A percentile compares a stretch with the other conserved stretches of the same genome.
Evolutionary conservation across 2,113 vertebrate genomes (phyloP).

Genomic region (Boleophthalmus pectinirostris): DNA sequence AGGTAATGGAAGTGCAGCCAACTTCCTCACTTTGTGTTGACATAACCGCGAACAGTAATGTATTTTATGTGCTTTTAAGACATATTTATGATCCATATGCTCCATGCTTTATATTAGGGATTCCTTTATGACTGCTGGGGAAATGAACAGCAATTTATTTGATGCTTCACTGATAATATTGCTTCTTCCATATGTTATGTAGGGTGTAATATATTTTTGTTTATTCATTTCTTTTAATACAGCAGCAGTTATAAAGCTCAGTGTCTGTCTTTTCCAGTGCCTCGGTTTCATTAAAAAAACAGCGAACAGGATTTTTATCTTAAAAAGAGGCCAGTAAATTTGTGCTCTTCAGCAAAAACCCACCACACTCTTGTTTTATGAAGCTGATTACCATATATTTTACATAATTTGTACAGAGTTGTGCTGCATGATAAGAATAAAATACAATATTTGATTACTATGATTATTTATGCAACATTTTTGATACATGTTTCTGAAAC

Average conservation of each 20-base stretch:
- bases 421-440: too few relatives aligned
- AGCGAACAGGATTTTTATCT: neutral
- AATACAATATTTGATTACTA: too few relatives aligned
- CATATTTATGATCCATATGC: constrained; percentile 10
- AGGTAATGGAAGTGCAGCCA: constrained; percentile 3
- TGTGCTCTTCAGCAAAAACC: neutral
- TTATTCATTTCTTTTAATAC: neutral
- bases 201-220: neutral
- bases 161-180: neutral
- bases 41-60: neutral
- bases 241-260: neutral
- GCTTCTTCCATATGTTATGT: neutral
- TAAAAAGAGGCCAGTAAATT: neutral
- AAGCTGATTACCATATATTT: too few relatives aligned
- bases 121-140: constrained; percentile 2
- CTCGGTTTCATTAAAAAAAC: neutral
- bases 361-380: too few relatives aligned
- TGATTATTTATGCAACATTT: too few relatives aligned
- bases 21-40: constrained; percentile 14
- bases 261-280: neutral
- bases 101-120: neutral
- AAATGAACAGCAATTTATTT: constrained; percentile 2
- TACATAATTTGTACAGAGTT: too few relatives aligned
- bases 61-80: constrained; percentile 9
- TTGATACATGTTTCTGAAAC: too few relatives aligned